Conservation (phyloP, 2,797 vertebrate species). For the Alcedo quadribrachys region DNA sequence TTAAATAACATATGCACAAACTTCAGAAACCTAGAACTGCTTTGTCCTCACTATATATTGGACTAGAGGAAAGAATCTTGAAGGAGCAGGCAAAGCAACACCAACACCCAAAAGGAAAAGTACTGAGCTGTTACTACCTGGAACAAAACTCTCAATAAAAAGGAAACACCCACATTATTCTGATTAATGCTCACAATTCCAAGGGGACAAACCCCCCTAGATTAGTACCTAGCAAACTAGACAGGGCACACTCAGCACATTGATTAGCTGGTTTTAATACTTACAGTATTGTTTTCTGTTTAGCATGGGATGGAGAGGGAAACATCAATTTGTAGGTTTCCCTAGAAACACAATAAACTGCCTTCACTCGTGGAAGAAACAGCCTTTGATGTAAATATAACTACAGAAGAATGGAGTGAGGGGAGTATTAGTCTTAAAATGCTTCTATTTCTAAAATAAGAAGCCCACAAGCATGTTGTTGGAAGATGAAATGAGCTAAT, state of each 20-base stretch:
- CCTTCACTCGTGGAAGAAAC: background rate
- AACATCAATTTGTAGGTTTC: background rate
- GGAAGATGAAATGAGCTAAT: background rate
- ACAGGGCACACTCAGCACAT: background rate
- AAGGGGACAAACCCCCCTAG: background rate
- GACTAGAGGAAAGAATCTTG: background rate
- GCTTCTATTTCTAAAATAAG: background rate
- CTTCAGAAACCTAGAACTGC: background rate
- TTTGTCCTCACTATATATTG: background rate
- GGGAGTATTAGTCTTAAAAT: background rate
- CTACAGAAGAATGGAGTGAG: background rate
- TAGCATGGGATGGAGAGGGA: background rate
- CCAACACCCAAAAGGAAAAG: background rate
- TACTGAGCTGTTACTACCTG: background rate
- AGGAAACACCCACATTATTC: background rate
- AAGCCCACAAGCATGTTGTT: background rate
- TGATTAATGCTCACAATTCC: background rate
- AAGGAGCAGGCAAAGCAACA: background rate
- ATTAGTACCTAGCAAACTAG: background rate
- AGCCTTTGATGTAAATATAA: background rate
- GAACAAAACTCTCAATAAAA: background rate
- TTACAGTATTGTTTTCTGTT: background rate
- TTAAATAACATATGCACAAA: background rate
- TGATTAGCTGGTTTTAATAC: background rate
- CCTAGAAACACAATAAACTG: background rate